phyloP scores from a whole-genome alignment of 2,888 invertebrate genomes.

The Hypomecis atomaria region DNA sequence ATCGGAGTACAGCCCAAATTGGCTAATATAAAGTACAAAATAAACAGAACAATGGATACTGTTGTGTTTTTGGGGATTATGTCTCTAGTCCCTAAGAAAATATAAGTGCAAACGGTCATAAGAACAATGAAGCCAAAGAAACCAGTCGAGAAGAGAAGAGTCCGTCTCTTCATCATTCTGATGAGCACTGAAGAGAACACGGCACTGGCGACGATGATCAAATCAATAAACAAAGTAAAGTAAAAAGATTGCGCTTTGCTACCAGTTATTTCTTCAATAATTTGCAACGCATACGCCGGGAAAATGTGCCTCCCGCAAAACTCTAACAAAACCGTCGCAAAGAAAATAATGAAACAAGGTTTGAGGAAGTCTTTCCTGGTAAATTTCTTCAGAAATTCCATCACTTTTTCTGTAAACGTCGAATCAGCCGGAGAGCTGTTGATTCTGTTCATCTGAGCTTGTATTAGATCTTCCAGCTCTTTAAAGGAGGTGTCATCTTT shows the following conservation, averaged over 20 bases:
- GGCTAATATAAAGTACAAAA: constrained; percentile 54
- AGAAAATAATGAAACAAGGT: constrained; percentile 51
- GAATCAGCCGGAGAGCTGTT: constrained; percentile 16
- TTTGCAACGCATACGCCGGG: constrained; percentile 55
- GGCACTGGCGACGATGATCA: constrained; percentile 54
- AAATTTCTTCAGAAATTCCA: constrained; percentile 43
- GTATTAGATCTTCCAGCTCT: constrained; percentile 46
- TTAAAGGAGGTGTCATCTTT: constrained; percentile 37
- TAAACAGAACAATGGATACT: constrained; percentile 50
- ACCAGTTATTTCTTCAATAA: constrained; percentile 52
- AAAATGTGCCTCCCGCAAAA: constrained; percentile 58
- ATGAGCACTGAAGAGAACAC: constrained; percentile 53
- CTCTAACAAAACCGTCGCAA: constrained; percentile 53
- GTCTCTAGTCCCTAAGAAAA: constrained; percentile 46
- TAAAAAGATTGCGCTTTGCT: constrained; percentile 51
- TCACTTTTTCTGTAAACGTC: constrained; percentile 19
- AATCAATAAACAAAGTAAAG: constrained; percentile 54
- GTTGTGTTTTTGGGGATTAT: constrained; percentile 48
- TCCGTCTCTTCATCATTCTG: constrained; percentile 55
- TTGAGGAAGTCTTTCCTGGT: constrained; percentile 49
- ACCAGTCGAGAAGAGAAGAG: constrained; percentile 54
- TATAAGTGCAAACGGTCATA: constrained; percentile 46
- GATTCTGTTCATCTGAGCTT: constrained; percentile 42
- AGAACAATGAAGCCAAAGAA: constrained; percentile 50
- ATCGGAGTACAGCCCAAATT: constrained; percentile 63